A percentile compares a stretch with the other conserved stretches of the same genome.
Conservation (phyloP, 2,113 vertebrate species). For the Martes martes region DNA sequence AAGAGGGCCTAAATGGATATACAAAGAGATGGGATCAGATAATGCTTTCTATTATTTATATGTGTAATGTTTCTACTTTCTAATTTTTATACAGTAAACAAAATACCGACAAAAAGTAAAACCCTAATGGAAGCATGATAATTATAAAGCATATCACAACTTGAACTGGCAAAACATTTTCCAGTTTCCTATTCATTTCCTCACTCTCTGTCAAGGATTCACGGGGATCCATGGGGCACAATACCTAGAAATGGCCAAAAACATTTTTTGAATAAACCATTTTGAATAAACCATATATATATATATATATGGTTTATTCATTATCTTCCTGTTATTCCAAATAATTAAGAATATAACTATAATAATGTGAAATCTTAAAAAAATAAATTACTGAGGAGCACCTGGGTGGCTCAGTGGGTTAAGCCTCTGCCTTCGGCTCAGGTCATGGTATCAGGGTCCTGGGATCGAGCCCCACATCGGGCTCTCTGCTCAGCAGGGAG, state of each 20-base stretch:
- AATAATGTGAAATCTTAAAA: not conserved
- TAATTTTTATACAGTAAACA: not conserved
- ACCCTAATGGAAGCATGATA: not conserved
- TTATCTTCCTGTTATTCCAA: not conserved
- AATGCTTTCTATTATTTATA: not conserved
- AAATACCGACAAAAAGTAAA: not conserved
- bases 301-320: not conserved
- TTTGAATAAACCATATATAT: too few relatives aligned
- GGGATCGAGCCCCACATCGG: too few relatives aligned
- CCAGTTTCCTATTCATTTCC: not conserved
- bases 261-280: not conserved
- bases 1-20: not conserved
- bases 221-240: too few relatives aligned
- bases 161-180: not conserved
- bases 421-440: too few relatives aligned
- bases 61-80: not conserved
- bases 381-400: not conserved
- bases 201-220: not conserved
- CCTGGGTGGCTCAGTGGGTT: too few relatives aligned
- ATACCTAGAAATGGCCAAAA: not conserved
- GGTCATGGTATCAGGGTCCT: too few relatives aligned
- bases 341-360: not conserved
- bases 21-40: not conserved
- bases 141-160: not conserved
- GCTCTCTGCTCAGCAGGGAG: too few relatives aligned